Evolutionary conservation across 2,113 vertebrate genomes (phyloP).

Genomic region (Chroicocephalus ridibundus): DNA sequence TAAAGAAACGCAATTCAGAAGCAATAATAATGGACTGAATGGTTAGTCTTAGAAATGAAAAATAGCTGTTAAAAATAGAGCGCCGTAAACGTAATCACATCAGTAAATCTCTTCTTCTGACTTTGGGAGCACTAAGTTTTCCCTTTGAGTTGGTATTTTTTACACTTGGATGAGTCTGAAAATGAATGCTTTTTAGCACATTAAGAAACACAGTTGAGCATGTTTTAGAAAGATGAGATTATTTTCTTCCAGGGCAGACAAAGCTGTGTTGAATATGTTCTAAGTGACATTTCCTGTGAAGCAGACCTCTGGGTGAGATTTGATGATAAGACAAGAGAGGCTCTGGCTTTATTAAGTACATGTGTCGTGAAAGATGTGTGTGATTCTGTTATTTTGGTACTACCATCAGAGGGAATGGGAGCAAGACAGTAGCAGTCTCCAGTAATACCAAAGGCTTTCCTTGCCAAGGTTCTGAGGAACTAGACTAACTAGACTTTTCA

Average conservation of each 20-base stretch:
- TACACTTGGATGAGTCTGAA: neutral
- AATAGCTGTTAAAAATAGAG: neutral
- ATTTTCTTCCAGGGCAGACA: neutral
- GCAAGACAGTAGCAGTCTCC: neutral
- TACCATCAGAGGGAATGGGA: neutral
- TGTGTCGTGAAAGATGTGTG: neutral
- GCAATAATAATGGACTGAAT: neutral
- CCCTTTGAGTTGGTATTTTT: neutral
- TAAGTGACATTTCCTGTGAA: neutral
- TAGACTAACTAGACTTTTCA: neutral
- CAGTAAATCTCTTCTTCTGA: neutral
- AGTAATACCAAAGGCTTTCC: neutral
- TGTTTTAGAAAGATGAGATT: neutral
- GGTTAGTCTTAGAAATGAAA: neutral
- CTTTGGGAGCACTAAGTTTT: neutral
- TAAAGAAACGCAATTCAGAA: neutral
- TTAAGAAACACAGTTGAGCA: neutral
- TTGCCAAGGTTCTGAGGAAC: neutral
- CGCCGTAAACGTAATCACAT: neutral
- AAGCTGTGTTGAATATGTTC: neutral
- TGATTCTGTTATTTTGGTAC: neutral
- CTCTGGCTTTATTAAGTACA: neutral
- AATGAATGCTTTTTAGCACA: neutral
- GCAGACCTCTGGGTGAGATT: neutral
- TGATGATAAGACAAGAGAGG: neutral